A percentile compares a stretch with the other conserved stretches of the same genome.
These are phyloP conservation scores for Circaetus gallicus DNA, from an alignment of 2,113 vertebrate species.

Conservation along the genomic window DNA sequence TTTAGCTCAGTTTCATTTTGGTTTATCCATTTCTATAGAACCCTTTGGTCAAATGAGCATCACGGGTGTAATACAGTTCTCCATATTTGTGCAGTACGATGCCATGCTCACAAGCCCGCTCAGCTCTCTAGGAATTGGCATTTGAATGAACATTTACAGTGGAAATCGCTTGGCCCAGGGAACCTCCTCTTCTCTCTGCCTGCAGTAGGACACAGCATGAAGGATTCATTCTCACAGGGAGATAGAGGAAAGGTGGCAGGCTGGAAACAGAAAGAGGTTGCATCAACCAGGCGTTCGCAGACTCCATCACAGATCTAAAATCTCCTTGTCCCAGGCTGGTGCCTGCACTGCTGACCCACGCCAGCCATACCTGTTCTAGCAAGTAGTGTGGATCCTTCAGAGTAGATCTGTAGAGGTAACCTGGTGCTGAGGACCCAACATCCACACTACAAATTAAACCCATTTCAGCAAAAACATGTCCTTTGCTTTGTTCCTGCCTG, in stretches of 20 bases:
- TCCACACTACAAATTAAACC: not conserved
- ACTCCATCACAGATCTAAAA: not conserved
- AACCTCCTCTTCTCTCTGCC: not conserved
- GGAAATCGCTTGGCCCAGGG: not conserved
- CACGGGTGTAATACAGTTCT: no score
- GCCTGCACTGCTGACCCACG: not conserved
- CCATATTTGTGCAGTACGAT: not conserved
- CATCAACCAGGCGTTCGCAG: rapidly evolving
- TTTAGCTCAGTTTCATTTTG: not conserved
- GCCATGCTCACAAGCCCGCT: rapidly evolving
- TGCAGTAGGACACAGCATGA: not conserved
- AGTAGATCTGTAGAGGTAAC: not conserved
- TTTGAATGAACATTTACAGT: not conserved
- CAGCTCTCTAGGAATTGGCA: not conserved
- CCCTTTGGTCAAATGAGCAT: not conserved
- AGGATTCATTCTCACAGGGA: not conserved
- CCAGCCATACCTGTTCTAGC: not conserved
- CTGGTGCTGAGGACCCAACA: not conserved
- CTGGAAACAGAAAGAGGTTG: not conserved
- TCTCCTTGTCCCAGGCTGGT: not conserved
- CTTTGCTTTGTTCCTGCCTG: not conserved
- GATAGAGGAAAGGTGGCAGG: not conserved
- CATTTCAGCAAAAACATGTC: not conserved
- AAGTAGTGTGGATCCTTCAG: not conserved
- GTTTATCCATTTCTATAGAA: not conserved